Base-by-base conservation (phyloP, 2,113 vertebrate genomes). In the Hippoglossus stenolepis region DNA sequence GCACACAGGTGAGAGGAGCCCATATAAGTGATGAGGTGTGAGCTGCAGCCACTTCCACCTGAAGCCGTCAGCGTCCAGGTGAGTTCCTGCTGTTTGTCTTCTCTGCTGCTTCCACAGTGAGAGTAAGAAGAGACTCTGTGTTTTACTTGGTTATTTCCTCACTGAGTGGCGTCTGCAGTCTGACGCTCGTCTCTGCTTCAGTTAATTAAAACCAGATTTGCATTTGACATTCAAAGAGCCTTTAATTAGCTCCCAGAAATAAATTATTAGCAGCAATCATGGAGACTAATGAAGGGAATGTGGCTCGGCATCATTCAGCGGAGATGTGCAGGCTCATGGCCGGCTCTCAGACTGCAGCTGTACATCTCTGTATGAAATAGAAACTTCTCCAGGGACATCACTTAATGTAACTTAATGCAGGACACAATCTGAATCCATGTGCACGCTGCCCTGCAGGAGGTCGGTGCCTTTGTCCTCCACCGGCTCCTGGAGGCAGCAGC, bases 11-110 rank as follows among this genome's bases (percentile, higher is more conserved):
- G 88, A 68, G 26, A 18, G 47, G 61, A 57, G 21, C 71, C 15
- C 18, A 73, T 89, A 91, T 68, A 91, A 80, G 5, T 62, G 65
- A 66, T 21, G 74, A 75, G 43, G 40, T 20, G 72, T 75, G 43
- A 54, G 66, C 65, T 51, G 63, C 24, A 65, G 47, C 15, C 78
- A 73, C 66, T 62, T 80, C 21, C 24, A 21, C 4, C 79, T 60
- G 68, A 61, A 63, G 31, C 67, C 73, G 70, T 26, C 1, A 31
- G 49, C 12, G 14, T 53, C n/a, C 79, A 90, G 87, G 89, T 91
- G 73, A 92, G 91, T 84, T 9, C 2, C 2, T 38, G 12, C 13
- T 57, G 11, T 76, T 13, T 18, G 3, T 4, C 4, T 0, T 3
- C 9, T 60, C 8, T 67, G 21, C 8, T 20, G 0, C 8, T 58